Base-by-base conservation (phyloP, 1,140 invertebrate species). In the Forficula auricularia region DNA sequence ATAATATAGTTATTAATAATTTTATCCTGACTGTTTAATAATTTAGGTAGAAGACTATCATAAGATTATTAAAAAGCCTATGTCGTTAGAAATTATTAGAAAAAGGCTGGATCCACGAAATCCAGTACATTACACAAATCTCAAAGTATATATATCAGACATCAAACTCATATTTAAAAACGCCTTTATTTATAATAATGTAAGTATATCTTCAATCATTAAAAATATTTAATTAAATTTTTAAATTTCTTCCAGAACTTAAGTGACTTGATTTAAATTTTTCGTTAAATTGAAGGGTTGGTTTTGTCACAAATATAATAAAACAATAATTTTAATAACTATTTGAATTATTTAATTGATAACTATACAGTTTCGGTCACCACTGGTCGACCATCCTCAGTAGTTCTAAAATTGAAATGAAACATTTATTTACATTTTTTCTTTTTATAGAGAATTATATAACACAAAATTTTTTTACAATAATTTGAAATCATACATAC, bases 101-200 rank as follows among this genome's bases (percentile, higher is more conserved):
- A 70, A 73, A 45, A 82, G 79, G 62, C 61, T 91, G 50, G 77
- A 82, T 57, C 72, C 77, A 44, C 71, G 70, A 48, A 67, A 71
- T 54, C 66, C 70, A 33, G 67, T 75, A 53, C 77, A 80, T 57
- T 91, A 91, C 60, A 69, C 71, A 48, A 71, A 72, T 52, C 67
- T 85, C 36, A 68, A 75, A 50, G 74, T 82, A 50, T 79, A 90
- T 55, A 69, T 91, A 38, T 63, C 71, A 35, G 88, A 92, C 62
- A 75, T 86, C 40, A 72, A 82, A 45, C 69, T 85, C 46, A 79
- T 92, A 57, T 90, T 92, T 62, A 77, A 74, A 57, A 90, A 90
- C 63, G 88, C 84, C 40, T 82, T 79, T 57, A 69, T 65, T 12
- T 89, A 77, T 58, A 89, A 90, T 68, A 64, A 76, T 52, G 85